A percentile compares a stretch with the other conserved stretches of the same genome.
phyloP scores from a whole-genome alignment of 2,888 invertebrate species.

The Noctuana brunneofusca region DNA sequence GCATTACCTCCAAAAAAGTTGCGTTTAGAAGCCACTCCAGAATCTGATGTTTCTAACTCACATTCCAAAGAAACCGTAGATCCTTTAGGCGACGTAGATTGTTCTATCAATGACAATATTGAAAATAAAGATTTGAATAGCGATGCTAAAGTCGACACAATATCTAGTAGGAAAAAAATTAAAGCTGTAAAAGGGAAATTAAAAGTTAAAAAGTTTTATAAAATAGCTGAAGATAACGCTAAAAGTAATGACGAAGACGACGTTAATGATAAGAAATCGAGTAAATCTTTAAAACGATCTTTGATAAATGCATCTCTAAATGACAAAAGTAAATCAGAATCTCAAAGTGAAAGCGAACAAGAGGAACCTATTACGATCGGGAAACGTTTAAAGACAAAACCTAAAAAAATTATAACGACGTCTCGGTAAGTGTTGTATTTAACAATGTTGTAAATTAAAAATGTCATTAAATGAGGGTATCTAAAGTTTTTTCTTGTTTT shows the following conservation, averaged over 20 bases:
- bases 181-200: conserved; percentile 73
- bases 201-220: conserved; percentile 62
- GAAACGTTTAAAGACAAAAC: conserved; percentile 75
- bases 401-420: conserved; percentile 71
- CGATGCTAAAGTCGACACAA: conserved; percentile 47
- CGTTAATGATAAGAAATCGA: conserved; percentile 52
- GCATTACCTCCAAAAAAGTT: conserved; percentile 70
- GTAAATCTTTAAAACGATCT: conserved; percentile 68
- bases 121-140: conserved; percentile 47
- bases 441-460: conserved; percentile 2
- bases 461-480: not conserved
- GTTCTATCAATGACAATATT: conserved; percentile 52
- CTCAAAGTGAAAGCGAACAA: conserved; percentile 74
- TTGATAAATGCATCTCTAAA: conserved; percentile 63
- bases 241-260: conserved; percentile 49
- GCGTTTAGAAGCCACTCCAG: conserved; percentile 68
- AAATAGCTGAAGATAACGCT: conserved; percentile 47
- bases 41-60: conserved; percentile 60
- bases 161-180: conserved; percentile 68
- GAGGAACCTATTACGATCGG: conserved; percentile 69
- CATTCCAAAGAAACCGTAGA: conserved; percentile 67
- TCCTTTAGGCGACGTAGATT: conserved; percentile 51
- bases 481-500: conserved; percentile 42
- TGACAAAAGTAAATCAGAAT: conserved; percentile 75
- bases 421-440: conserved; percentile 54